Base-by-base conservation (phyloP, 2,797 vertebrate genomes). In the Rhodeus uyekii region DNA sequence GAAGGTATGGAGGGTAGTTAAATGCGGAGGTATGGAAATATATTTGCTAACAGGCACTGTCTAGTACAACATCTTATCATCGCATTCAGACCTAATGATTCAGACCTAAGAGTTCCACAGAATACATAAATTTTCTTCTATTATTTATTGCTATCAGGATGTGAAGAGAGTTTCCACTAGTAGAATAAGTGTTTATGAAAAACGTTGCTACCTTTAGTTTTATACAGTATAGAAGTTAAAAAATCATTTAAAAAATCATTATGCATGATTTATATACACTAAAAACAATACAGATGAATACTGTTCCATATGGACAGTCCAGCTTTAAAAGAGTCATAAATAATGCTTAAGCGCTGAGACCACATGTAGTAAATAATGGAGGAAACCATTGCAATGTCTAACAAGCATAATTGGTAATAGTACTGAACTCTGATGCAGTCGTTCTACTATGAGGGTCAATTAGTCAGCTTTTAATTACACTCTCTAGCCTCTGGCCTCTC, bases 381-480 rank as follows among this genome's bases (percentile, higher is more conserved):
- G 29, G 29, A 80, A 71, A 71, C 10, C 68, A 53, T 68, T 50
- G 8, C 50, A 44, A 81, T 42, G 36, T 50, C 42, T 78, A 64
- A 85, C 75, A 82, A 42, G 69, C 80, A 42, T 81, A 55, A 81
- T 27, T 78, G 69, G 61, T 68, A 78, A 29, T 50, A 75, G 46
- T 3, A 13, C 80, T 79, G 84, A 78, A 83, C 88, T 91, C 87
- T 89, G 86, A 90, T 81, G 74, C 24, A 87, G 83, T n/a, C n/a
- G n/a, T n/a, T 89, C 85, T 77, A 84, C 82, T 84, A 88, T 85
- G 83, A 89, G 83, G 90, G 84, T 90, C 91, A 92, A 92, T 94
- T 93, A 92, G 89, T 87, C 69, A 76, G 88, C 90, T 91, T 92
- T 93, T 93, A 92, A 94, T 93, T 92, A 92, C 87, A 90, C 85